Conservation (phyloP, 2,113 vertebrate species). For the Electrona antarctica region DNA sequence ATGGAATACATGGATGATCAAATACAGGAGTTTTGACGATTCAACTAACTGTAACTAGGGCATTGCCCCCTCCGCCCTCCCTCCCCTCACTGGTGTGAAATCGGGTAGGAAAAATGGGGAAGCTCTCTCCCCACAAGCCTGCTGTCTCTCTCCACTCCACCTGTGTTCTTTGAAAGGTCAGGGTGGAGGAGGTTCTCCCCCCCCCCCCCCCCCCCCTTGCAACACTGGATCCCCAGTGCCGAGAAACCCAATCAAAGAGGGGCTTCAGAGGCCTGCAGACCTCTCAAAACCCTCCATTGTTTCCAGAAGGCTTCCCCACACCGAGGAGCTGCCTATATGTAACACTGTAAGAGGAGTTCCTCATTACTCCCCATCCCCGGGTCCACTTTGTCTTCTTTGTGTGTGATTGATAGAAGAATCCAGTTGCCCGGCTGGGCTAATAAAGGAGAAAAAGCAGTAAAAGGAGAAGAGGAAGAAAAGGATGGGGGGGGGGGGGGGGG, state of each 20-base stretch:
- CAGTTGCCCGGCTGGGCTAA: conserved; percentile 55
- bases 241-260: conserved; percentile 78
- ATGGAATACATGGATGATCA: too few relatives aligned
- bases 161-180: conserved; percentile 74
- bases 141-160: conserved; percentile 56
- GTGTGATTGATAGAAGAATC: conserved; percentile 65
- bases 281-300: conserved; percentile 74
- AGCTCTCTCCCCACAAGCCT: too few relatives aligned
- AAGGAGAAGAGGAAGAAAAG: conserved; percentile 21
- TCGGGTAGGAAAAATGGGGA: too few relatives aligned
- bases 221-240: conserved; percentile 61
- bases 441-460: conserved; percentile 46
- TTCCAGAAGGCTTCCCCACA: conserved; percentile 59
- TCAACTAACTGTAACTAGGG: too few relatives aligned
- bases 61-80: too few relatives aligned
- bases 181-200: conserved; percentile 63
- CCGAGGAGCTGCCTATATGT: conserved; percentile 52
- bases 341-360: conserved; percentile 77
- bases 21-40: too few relatives aligned
- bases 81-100: too few relatives aligned
- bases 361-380: conserved; percentile 70
- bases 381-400: conserved; percentile 75
- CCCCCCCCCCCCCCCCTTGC: conserved; percentile 27
- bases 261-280: conserved; percentile 63
- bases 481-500: neutral